phyloP scores from a whole-genome alignment of 2,113 vertebrate genomes.

The Tenrec ecaudatus region DNA sequence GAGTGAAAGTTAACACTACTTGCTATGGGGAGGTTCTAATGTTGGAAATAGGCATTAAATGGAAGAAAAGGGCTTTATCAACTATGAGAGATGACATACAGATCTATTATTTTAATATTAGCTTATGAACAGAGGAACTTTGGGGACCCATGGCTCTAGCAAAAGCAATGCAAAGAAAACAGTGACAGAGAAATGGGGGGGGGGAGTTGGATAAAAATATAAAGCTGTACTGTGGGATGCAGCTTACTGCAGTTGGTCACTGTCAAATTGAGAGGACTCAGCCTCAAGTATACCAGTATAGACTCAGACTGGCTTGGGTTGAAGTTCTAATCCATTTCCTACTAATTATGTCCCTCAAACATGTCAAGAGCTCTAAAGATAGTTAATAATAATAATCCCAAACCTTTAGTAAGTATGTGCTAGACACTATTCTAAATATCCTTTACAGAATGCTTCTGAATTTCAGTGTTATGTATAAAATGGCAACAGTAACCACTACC shows the following conservation, averaged over 20 bases:
- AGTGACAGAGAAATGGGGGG: background rate
- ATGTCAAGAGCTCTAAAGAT: background rate
- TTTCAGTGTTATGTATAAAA: slow-evolving; percentile 6
- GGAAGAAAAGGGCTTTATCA: slow-evolving; percentile 2
- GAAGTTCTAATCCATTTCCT: background rate
- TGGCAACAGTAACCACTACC: background rate
- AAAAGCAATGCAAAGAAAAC: background rate
- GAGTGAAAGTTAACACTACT: background rate
- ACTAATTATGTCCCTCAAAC: background rate
- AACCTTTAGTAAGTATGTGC: background rate
- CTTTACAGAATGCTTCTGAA: background rate
- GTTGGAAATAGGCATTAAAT: slow-evolving; percentile 50
- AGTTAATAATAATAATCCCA: background rate
- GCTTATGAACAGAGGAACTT: background rate
- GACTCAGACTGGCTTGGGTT: background rate
- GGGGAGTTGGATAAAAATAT: background rate
- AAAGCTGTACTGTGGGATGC: background rate
- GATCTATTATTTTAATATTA: slow-evolving; percentile 17
- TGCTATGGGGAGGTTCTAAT: background rate
- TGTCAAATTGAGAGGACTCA: background rate
- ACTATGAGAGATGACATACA: background rate
- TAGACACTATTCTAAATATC: background rate
- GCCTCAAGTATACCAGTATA: background rate
- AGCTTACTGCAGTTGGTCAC: background rate
- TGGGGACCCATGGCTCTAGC: background rate